These are phyloP conservation scores for Alviniconcha marisindica DNA, from an alignment of 1,140 invertebrate genomes.

Conservation along the genomic window DNA sequence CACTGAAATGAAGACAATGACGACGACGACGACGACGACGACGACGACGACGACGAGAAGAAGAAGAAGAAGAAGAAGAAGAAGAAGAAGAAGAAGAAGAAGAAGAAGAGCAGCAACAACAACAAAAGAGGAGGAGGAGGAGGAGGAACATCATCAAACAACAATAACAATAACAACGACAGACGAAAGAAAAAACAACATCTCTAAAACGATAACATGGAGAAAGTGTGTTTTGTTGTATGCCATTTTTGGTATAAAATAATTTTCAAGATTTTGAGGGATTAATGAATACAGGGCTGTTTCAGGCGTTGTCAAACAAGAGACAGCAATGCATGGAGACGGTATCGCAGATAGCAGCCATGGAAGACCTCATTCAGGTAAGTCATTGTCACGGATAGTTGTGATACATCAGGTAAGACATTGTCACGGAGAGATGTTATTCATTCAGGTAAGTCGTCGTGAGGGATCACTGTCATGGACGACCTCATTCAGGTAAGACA, in stretches of 20 bases:
- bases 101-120: not conserved
- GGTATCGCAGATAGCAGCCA: constrained; percentile 54
- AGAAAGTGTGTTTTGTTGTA: not conserved
- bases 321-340: constrained; percentile 60
- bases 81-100: not conserved
- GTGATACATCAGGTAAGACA: constrained; percentile 44
- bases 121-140: not conserved
- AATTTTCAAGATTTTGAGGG: no score
- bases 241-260: no score
- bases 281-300: not conserved
- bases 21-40: not conserved
- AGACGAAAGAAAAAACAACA: not conserved
- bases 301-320: constrained; percentile 58
- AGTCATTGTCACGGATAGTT: not conserved
- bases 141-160: not conserved
- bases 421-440: not conserved
- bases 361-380: constrained; percentile 63
- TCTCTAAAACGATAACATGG: not conserved
- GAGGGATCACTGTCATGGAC: no score
- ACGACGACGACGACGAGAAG: not conserved
- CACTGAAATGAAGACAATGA: not conserved
- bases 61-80: not conserved
- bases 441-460: not conserved
- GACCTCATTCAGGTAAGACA: no score
- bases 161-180: not conserved